Percentiles rank a stretch among this genome's conserved stretches.
These are phyloP conservation scores for Incurvaria masculella DNA, from an alignment of 2,888 invertebrate species.

Conservation along the genomic window DNA sequence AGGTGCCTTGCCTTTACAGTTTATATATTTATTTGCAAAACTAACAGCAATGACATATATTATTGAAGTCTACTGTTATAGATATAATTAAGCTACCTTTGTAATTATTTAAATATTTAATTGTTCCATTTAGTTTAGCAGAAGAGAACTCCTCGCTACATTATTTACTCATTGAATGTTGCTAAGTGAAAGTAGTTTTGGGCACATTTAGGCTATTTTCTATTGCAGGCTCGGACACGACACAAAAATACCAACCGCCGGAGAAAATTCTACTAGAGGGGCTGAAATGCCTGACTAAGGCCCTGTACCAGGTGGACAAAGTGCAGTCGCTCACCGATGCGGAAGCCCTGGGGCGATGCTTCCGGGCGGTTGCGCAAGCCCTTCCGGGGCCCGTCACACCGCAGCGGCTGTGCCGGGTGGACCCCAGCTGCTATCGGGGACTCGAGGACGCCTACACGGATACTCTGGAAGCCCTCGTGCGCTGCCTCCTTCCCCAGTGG, in stretches of 20 bases:
- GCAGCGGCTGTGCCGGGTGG: slow-evolving; percentile 60
- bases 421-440: slow-evolving; percentile 22
- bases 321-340: slow-evolving; percentile 33
- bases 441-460: slow-evolving; percentile 45
- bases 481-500: slow-evolving; percentile 56
- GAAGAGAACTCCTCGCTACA: no score
- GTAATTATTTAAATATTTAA: no score
- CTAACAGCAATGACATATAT: no score
- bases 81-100: no score
- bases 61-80: no score
- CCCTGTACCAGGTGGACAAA: slow-evolving; percentile 24
- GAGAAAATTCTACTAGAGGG: slow-evolving; percentile 20
- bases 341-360: slow-evolving; percentile 19
- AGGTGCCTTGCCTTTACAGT: no score
- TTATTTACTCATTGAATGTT: no score
- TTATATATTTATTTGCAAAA: no score
- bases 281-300: slow-evolving; percentile 28
- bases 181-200: no score
- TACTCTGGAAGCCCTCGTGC: slow-evolving; percentile 46
- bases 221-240: slow-evolving; percentile 29
- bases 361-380: slow-evolving; percentile 19
- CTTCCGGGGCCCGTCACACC: slow-evolving; percentile 62
- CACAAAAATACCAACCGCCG: slow-evolving; percentile 12
- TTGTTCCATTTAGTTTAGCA: slow-evolving; percentile 16
- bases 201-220: slow-evolving; percentile 49